Percentiles rank a stretch among this genome's conserved stretches.
phyloP scores from a whole-genome alignment of 2,113 vertebrate species.

The Sclerurus mexicanus region DNA sequence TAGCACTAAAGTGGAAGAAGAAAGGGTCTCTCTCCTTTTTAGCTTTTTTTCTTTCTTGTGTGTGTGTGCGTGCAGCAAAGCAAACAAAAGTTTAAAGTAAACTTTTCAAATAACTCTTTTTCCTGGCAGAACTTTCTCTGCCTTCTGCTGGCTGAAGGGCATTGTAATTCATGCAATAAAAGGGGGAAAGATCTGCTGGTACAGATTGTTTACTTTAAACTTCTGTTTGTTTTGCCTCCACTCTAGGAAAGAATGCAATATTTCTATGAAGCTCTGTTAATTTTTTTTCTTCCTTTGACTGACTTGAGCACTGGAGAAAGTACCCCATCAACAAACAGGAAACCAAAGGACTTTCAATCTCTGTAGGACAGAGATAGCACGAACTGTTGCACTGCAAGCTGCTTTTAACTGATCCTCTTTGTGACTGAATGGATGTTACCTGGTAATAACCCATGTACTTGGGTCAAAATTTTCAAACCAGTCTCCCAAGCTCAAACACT shows the following conservation, averaged over 20 bases:
- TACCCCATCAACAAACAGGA: neutral
- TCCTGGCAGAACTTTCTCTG: constrained; percentile 48
- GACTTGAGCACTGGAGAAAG: constrained; percentile 4
- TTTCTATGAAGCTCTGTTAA: constrained; percentile 24
- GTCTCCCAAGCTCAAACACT: neutral
- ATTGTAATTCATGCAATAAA: constrained; percentile 48
- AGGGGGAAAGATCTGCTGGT: constrained; percentile 23
- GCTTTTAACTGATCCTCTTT: neutral
- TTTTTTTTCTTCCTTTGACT: constrained; percentile 12
- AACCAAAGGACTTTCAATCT: neutral
- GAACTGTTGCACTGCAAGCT: neutral
- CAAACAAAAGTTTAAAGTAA: constrained; percentile 26
- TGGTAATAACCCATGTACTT: neutral
- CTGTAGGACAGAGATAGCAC: neutral
- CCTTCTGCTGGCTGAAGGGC: constrained; percentile 50
- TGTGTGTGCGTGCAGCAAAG: neutral
- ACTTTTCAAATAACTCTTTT: constrained; percentile 40
- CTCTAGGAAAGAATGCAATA: constrained; percentile 31
- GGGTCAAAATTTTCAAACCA: neutral
- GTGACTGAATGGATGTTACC: neutral
- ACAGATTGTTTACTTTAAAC: constrained; percentile 45
- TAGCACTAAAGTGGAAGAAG: constrained; percentile 2
- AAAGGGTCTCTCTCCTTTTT: neutral
- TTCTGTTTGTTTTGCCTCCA: constrained; percentile 60
- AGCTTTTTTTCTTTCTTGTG: neutral